These are phyloP conservation scores for Leptopilina clavipes DNA, from an alignment of 1,140 invertebrate species.

Conservation along the genomic window DNA sequence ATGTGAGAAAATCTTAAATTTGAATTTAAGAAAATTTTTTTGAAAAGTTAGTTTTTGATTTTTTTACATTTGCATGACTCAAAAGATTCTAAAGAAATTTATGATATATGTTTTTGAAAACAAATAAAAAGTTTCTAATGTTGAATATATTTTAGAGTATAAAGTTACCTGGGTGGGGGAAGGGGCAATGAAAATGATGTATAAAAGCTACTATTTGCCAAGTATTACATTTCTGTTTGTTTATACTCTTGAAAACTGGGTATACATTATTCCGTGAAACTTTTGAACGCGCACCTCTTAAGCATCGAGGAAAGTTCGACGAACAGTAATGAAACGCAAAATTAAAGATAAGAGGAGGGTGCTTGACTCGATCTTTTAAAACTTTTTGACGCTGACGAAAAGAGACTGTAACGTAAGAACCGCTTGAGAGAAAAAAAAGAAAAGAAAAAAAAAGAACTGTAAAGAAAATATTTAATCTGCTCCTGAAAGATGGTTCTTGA, in stretches of 20 bases:
- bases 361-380: slow-evolving; percentile 20
- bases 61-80: too few relatives aligned
- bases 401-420: slow-evolving; percentile 8
- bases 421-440: not conserved
- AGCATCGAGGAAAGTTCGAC: slow-evolving; percentile 11
- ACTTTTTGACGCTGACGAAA: not conserved
- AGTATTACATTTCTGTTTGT: slow-evolving; percentile 24
- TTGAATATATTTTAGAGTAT: not conserved
- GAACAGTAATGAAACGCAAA: slow-evolving; percentile 27
- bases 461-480: slow-evolving; percentile 27
- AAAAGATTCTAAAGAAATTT: too few relatives aligned
- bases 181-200: not conserved
- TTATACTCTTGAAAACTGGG: not conserved
- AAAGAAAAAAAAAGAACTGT: not conserved
- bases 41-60: too few relatives aligned
- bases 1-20: too few relatives aligned
- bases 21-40: too few relatives aligned
- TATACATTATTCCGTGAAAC: slow-evolving; percentile 13
- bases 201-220: not conserved
- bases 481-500: not conserved
- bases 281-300: slow-evolving; percentile 1
- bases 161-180: not conserved
- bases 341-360: slow-evolving; percentile 19
- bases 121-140: too few relatives aligned
- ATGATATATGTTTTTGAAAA: too few relatives aligned